A percentile compares a stretch with the other conserved stretches of the same genome.
These are phyloP conservation scores for Calycopis cecrops DNA, from an alignment of 1,140 invertebrate species.

Conservation along the genomic window DNA sequence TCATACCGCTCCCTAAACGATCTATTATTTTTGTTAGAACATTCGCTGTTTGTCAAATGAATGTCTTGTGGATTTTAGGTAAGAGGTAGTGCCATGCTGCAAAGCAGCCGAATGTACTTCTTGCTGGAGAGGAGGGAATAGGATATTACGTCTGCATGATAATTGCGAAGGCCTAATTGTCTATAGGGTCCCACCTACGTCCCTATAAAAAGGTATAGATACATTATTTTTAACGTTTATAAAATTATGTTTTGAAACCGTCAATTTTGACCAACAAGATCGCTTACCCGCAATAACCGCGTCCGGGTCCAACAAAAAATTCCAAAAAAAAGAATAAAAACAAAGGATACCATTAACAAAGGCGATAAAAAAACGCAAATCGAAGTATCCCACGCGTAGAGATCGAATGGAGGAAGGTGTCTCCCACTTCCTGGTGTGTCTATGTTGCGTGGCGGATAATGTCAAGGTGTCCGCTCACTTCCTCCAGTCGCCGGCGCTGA, in stretches of 20 bases:
- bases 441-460: slow-evolving; percentile 53
- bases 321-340: background rate
- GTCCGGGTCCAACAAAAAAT: background rate
- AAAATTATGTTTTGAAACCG: background rate
- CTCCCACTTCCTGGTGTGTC: slow-evolving; percentile 57
- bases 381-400: background rate
- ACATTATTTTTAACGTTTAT: no score
- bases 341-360: background rate
- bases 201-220: no score
- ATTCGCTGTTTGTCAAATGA: no score
- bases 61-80: no score
- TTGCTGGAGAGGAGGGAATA: no score
- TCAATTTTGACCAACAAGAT: background rate
- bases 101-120: no score
- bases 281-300: background rate
- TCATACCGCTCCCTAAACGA: no score
- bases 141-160: no score
- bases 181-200: no score
- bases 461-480: slow-evolving; percentile 69
- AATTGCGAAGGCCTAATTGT: no score
- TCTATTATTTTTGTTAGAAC: no score
- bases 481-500: slow-evolving; percentile 30
- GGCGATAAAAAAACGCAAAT: background rate
- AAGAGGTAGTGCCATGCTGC: no score
- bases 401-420: slow-evolving; percentile 8